Base-by-base conservation (phyloP, 2,888 invertebrate species). In the Lycocerus yunnanus region DNA sequence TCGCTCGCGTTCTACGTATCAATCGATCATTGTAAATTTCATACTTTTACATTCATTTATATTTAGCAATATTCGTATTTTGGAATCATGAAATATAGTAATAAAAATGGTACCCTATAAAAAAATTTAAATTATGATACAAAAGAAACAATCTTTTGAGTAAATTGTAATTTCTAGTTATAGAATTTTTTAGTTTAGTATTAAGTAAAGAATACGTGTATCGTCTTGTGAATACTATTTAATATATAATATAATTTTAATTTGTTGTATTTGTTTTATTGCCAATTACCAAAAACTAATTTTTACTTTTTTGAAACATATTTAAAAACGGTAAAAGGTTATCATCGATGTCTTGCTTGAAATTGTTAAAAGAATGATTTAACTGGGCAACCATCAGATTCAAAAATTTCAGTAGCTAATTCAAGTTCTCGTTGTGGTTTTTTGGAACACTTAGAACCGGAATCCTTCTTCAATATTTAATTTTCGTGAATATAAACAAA, bases 221-320 rank as follows among this genome's bases (percentile, higher is more conserved):
- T 83, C 84, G 87, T 87, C 87, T 85, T 87, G 87, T 86, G 86
- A 87, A 87, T 87, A 86, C 86, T 81, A 81, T 81, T 81, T 81
- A 81, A 81, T 81, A 81, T 80, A 81, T 81, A 80, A 76, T 78
- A 79, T 81, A 80, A 80, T 81, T 81, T 81, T 79, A 79, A 20
- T 61, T 63, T 65, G 27, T 24, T 24, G 60, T 24, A 16, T 70
- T 15, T 61, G 27, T 70, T 65, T 70, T 63, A 15, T 15, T 18
- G 6, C 8, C 6, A 21, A 21, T 8, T 1, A 8, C 6, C 1
- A 8, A 8, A 0, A 21, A 21, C 21, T n/a, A n/a, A n/a, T n/a
- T n/a, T n/a, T n/a, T n/a, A n/a, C n/a, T n/a, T n/a, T n/a, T n/a
- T n/a, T n/a, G n/a, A n/a, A n/a, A n/a, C n/a, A n/a, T n/a, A n/a